A percentile compares a stretch with the other conserved stretches of the same genome.
phyloP scores from a whole-genome alignment of 2,888 invertebrate species.

The Sicus ferrugineus region DNA sequence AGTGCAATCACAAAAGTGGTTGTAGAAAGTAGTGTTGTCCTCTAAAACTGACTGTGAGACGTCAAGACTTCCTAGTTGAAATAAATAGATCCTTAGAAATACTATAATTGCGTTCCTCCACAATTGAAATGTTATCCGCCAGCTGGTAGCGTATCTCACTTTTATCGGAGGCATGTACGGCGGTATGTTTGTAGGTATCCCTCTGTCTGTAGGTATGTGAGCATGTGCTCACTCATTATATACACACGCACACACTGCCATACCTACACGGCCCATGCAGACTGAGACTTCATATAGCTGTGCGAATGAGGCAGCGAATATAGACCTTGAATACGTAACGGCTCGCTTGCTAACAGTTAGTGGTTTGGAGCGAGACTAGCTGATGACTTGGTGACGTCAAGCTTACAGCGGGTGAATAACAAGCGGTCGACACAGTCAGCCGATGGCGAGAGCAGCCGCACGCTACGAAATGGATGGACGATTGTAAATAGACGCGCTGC shows the following conservation, averaged over 20 bases:
- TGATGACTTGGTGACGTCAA: constrained; percentile 39
- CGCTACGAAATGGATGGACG: neutral
- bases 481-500: neutral
- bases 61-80: too few relatives aligned
- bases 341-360: constrained; percentile 42
- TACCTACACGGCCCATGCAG: constrained; percentile 1
- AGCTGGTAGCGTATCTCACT: constrained; percentile 10
- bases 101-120: too few relatives aligned
- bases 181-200: neutral
- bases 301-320: neutral
- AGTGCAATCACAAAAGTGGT: too few relatives aligned
- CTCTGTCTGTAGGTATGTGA: constrained; percentile 13
- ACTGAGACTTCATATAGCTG: constrained; percentile 8
- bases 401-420: constrained; percentile 15
- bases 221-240: neutral
- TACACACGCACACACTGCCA: neutral
- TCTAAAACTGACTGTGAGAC: too few relatives aligned
- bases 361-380: constrained; percentile 23
- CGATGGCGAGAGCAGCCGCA: neutral
- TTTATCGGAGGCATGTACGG: constrained; percentile 24
- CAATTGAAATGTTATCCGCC: too few relatives aligned
- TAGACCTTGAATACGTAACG: constrained; percentile 49
- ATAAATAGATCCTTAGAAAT: too few relatives aligned
- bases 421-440: neutral
- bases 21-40: too few relatives aligned